These are phyloP conservation scores for Cheumatopsyche charites DNA, from an alignment of 1,140 invertebrate genomes.

Conservation along the genomic window DNA sequence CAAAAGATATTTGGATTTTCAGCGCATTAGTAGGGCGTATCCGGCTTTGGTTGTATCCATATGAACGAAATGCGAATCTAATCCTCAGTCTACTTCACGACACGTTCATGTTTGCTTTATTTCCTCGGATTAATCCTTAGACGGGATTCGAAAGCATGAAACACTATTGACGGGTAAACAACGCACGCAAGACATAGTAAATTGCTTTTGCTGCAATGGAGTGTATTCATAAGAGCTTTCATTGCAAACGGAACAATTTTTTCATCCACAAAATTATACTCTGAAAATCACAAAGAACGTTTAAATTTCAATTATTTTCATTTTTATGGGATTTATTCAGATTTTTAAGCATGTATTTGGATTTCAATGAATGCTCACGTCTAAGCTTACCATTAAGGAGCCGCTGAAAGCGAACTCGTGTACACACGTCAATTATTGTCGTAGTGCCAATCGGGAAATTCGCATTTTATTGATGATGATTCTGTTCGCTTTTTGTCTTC, in stretches of 20 bases:
- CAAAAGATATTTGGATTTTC: no score
- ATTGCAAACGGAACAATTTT: no score
- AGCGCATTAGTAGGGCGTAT: background rate
- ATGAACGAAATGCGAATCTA: background rate
- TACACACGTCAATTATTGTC: background rate
- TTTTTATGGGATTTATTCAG: no score
- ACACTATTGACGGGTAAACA: conserved; percentile 15
- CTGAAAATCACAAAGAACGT: no score
- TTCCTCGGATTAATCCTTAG: conserved; percentile 3
- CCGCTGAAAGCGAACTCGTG: background rate
- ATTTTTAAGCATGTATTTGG: no score
- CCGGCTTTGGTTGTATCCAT: background rate
- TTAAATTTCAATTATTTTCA: no score
- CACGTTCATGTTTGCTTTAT: conserved; percentile 16
- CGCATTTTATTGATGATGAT: no score
- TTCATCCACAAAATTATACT: no score
- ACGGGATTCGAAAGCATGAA: conserved; percentile 7
- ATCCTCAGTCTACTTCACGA: background rate
- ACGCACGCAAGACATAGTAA: background rate
- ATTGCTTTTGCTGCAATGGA: background rate
- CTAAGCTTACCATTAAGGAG: background rate
- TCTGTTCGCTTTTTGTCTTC: no score
- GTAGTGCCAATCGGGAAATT: background rate
- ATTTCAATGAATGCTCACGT: no score
- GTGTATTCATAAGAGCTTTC: no score